Evolutionary conservation across 2,797 vertebrate genomes (phyloP), one percentile per base, ranked within the genome.

Genomic region (Anabacerthia variegaticeps): DNA sequence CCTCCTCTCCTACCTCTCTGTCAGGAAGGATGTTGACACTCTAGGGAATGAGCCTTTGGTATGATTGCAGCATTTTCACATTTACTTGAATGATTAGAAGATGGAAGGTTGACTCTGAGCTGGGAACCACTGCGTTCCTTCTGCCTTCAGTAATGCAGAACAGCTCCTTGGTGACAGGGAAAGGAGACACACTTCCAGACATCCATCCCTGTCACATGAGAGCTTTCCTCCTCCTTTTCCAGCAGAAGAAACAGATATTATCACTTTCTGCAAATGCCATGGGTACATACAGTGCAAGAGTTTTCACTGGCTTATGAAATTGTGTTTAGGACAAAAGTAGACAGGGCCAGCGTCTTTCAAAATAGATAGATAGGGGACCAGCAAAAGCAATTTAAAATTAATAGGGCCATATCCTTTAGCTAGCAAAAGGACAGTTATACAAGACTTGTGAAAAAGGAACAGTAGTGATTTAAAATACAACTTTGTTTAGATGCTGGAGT

Each of bases 41-140:
- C 59, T 13, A 63, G 32, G 17, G 58, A 89, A 88, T 18, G 43
- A 68, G 12, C 5, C 24, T 74, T 34, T 91, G 71, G 20, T 84
- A 44, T 74, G 71, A 56, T 92, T 88, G 84, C 52, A 89, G 59
- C 82, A 74, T 91, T 93, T 94, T 76, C 54, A 72, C 23, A 10
- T 76, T 91, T 92, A 92, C 78, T 71, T 93, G 89, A 94, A 81
- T 93, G 87, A 85, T 91, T 94, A 91, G 87, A 88, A 94, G 44
- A 92, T 36, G 48, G 39, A 78, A 93, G 39, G 24, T 23, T 95
- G 89, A 89, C 72, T 51, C 54, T 85, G 49, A 92, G 56, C 44
- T 88, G 73, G 68, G 66, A 89, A 87, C 58, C 12, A 22, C 49
- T 65, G 41, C 8, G 3, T 93, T 95, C 52, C 48, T 88, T 43